Conservation (phyloP, 92 coral and sea anemone genomes). For the Parazoanthus swiftii region DNA sequence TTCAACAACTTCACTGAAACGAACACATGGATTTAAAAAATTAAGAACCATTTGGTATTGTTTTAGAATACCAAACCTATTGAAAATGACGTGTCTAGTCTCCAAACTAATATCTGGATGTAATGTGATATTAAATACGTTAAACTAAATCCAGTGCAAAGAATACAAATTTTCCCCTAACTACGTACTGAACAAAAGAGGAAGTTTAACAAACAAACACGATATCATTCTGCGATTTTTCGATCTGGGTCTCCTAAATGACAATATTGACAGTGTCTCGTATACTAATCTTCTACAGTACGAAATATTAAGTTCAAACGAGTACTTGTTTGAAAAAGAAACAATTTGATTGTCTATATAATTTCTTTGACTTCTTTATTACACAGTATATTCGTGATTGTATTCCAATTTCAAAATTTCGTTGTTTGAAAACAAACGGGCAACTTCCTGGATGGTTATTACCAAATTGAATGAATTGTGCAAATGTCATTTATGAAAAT, state of each 20-base stretch:
- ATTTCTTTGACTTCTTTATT: too few relatives aligned
- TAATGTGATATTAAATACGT: not conserved
- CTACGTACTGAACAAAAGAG: not conserved
- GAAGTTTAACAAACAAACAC: constrained; percentile 1
- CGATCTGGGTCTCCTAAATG: not conserved
- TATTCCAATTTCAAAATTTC: too few relatives aligned
- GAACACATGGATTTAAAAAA: not conserved
- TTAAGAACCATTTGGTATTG: too few relatives aligned
- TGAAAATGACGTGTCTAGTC: too few relatives aligned
- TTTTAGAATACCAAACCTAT: not conserved
- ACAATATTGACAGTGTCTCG: not conserved
- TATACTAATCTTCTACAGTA: not conserved
- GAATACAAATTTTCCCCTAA: not conserved
- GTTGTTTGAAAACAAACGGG: not conserved
- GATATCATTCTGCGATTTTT: not conserved
- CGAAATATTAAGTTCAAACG: too few relatives aligned
- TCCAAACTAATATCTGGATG: not conserved
- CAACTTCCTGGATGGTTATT: not conserved
- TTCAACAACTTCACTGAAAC: too few relatives aligned
- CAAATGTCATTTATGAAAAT: not conserved
- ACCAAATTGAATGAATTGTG: not conserved
- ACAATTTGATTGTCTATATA: not conserved
- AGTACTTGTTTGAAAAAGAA: not conserved
- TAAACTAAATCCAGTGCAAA: not conserved
- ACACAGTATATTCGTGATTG: too few relatives aligned